These are phyloP conservation scores for Ectropis grisescens DNA, from an alignment of 1,140 invertebrate species.

Conservation along the genomic window DNA sequence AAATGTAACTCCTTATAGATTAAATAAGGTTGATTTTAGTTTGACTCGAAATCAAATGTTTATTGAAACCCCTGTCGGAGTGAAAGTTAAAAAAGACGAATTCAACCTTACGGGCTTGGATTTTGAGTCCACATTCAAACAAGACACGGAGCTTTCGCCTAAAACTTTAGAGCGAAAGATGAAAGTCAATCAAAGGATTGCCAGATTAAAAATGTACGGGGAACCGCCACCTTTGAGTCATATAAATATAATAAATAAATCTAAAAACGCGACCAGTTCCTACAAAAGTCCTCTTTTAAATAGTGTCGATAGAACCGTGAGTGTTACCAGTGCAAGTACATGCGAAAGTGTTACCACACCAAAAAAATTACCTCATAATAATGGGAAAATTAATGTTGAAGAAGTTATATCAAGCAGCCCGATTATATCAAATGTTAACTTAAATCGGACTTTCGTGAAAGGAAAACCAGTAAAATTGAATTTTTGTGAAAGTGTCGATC, in stretches of 20 bases:
- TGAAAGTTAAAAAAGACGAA: conserved; percentile 2
- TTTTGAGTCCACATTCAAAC: conserved; percentile 51
- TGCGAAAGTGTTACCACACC: no score
- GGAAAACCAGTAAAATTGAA: conserved; percentile 40
- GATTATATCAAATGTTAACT: conserved; percentile 10
- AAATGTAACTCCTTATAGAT: conserved; percentile 41
- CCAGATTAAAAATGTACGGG: conserved; percentile 53
- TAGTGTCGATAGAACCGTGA: conserved; percentile 13
- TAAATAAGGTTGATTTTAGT: conserved; percentile 26
- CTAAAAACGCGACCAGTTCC: conserved; percentile 28
- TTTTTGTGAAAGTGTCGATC: conserved; percentile 22
- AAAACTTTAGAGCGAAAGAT: conserved; percentile 29
- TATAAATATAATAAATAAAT: conserved; percentile 49
- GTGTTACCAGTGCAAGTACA: conserved; percentile 22
- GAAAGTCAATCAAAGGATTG: conserved; percentile 42
- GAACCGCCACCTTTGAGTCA: conserved; percentile 54
- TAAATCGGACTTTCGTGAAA: conserved; percentile 28
- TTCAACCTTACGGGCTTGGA: conserved; percentile 45
- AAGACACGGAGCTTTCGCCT: conserved; percentile 30
- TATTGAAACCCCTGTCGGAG: conserved; percentile 29
- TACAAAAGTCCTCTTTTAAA: conserved; percentile 44
- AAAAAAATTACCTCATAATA: conserved; percentile 1
- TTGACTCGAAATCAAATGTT: conserved; percentile 34
- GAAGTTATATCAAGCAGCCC: conserved; percentile 15
- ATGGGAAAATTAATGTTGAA: conserved; percentile 8